phyloP scores from a whole-genome alignment of 1,140 invertebrate genomes.

The Diplogasteroides magnus region DNA sequence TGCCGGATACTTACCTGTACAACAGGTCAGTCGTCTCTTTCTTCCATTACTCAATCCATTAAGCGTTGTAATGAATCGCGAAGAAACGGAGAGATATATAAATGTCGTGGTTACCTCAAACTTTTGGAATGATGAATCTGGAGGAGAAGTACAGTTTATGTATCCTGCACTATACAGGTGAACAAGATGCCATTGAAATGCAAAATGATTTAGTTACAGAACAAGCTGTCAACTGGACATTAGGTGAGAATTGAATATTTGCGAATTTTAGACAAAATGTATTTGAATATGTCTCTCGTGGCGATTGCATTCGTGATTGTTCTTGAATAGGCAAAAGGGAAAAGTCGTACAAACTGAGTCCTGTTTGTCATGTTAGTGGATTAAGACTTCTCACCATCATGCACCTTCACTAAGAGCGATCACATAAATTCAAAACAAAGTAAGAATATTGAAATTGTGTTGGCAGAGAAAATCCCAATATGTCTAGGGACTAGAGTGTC shows the following conservation, averaged over 20 bases:
- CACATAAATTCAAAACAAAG: no score
- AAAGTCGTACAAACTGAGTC: no score
- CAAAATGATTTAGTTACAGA: constrained; percentile 21
- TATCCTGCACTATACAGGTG: constrained; percentile 52
- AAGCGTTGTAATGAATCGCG: constrained; percentile 54
- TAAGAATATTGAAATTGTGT: no score
- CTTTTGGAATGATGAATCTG: constrained; percentile 49
- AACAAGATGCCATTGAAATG: not conserved
- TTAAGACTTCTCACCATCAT: no score
- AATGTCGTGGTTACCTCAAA: constrained; percentile 53
- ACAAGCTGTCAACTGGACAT: constrained; percentile 54
- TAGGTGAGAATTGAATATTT: constrained; percentile 32
- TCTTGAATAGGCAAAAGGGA: no score
- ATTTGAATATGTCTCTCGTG: no score
- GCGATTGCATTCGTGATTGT: no score
- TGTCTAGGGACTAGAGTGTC: no score
- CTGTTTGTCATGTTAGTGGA: no score
- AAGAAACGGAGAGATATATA: constrained; percentile 54
- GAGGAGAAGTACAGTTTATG: constrained; percentile 54
- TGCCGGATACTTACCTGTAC: constrained; percentile 52
- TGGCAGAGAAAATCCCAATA: no score
- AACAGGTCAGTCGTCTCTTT: constrained; percentile 34
- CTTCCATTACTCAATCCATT: constrained; percentile 25
- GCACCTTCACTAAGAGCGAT: no score
- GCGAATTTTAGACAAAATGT: no score